Percentiles rank a stretch among this genome's conserved stretches.
These are phyloP conservation scores for Genyomyrus donnyi DNA, from an alignment of 2,113 vertebrate species.

Conservation along the genomic window DNA sequence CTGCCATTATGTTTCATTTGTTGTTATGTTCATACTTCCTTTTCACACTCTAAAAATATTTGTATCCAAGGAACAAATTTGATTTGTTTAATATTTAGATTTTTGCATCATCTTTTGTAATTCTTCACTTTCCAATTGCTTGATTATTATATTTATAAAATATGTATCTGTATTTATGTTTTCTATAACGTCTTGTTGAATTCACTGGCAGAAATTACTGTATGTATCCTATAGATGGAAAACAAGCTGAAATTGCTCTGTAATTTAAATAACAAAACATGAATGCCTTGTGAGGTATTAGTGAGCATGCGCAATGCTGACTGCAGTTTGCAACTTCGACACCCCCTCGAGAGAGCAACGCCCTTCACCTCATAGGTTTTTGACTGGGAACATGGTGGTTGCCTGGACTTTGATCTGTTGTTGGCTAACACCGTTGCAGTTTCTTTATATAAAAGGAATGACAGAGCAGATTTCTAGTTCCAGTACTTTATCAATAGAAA, in stretches of 20 bases:
- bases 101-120: neutral
- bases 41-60: neutral
- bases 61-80: neutral
- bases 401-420: neutral
- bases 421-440: neutral
- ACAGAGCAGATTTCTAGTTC: neutral
- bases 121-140: neutral
- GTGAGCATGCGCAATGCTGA: neutral
- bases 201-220: neutral
- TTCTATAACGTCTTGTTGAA: neutral
- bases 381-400: neutral
- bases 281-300: neutral
- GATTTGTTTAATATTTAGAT: neutral
- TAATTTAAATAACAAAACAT: neutral
- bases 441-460: neutral
- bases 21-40: neutral
- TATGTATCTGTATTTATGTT: neutral
- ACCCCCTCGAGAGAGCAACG: neutral
- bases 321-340: neutral
- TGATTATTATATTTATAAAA: neutral
- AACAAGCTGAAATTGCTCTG: neutral
- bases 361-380: neutral
- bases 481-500: neutral
- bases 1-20: neutral
- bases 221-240: neutral